A percentile compares a stretch with the other conserved stretches of the same genome.
phyloP scores from a whole-genome alignment of 1,140 invertebrate genomes.

The Drosophila ficusphila region DNA sequence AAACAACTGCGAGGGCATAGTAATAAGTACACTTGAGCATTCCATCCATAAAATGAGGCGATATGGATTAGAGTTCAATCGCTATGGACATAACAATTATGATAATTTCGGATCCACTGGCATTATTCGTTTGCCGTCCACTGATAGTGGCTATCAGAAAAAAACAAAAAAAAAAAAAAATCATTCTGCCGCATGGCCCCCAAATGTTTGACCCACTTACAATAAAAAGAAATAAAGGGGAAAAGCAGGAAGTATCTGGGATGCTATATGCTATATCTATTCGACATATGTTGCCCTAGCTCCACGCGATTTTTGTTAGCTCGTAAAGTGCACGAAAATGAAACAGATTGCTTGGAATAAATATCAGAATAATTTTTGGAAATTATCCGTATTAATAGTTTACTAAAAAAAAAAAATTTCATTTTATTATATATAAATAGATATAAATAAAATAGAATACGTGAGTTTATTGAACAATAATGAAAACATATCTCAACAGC shows the following conservation, averaged over 20 bases:
- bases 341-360: no score
- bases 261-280: conserved; percentile 1
- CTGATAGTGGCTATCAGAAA: conserved; percentile 31
- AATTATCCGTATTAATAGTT: no score
- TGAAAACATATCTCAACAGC: neutral
- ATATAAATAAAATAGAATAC: no score
- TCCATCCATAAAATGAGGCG: conserved; percentile 48
- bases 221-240: neutral
- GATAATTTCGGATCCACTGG: conserved; percentile 2
- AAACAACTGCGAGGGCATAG: conserved; percentile 10
- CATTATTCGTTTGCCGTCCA: conserved; percentile 7
- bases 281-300: conserved; percentile 8
- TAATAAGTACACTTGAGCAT: conserved; percentile 12
- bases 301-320: neutral
- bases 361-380: no score
- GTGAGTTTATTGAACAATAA: no score
- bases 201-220: conserved; percentile 42
- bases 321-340: no score
- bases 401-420: no score
- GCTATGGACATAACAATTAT: conserved; percentile 43
- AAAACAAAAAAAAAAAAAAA: neutral
- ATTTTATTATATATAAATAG: no score
- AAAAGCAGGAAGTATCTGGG: neutral
- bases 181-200: conserved; percentile 20
- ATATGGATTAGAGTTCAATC: conserved; percentile 56